Evolutionary conservation across 2,113 vertebrate species (phyloP).

Genomic region (Balaenoptera acutorostrata): DNA sequence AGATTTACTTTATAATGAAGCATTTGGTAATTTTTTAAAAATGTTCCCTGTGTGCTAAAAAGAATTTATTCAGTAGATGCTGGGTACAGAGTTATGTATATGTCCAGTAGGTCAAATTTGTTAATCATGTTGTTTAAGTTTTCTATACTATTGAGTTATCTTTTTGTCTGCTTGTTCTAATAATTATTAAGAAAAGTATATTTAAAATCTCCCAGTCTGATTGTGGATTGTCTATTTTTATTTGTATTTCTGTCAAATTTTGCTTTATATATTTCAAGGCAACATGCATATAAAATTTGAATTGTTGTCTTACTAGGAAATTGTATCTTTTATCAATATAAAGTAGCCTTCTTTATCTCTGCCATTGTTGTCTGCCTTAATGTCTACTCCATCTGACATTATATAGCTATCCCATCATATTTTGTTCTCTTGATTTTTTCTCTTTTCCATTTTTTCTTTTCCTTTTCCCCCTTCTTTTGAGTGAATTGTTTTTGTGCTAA

Average conservation of each 20-base stretch:
- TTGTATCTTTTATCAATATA: background rate
- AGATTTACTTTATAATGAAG: background rate
- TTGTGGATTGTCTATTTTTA: background rate
- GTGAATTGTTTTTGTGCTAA: background rate
- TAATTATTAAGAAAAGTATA: background rate
- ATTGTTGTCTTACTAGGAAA: background rate
- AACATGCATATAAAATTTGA: background rate
- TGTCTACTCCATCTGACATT: background rate
- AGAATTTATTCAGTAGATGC: background rate
- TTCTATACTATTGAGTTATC: background rate
- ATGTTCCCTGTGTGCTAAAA: background rate
- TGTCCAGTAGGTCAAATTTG: background rate
- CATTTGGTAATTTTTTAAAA: background rate
- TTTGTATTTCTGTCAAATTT: background rate
- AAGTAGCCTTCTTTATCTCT: background rate
- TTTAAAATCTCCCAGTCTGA: background rate
- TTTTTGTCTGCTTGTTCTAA: background rate
- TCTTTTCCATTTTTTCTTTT: background rate
- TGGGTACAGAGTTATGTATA: background rate
- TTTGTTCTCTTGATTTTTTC: background rate
- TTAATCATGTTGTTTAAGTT: constrained; percentile 3
- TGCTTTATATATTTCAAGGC: background rate
- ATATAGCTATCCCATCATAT: background rate
- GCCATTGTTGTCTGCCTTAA: background rate
- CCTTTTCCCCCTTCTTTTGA: background rate